phyloP scores from a whole-genome alignment of 2,888 invertebrate genomes.

The Ypsolopha scabrella region DNA sequence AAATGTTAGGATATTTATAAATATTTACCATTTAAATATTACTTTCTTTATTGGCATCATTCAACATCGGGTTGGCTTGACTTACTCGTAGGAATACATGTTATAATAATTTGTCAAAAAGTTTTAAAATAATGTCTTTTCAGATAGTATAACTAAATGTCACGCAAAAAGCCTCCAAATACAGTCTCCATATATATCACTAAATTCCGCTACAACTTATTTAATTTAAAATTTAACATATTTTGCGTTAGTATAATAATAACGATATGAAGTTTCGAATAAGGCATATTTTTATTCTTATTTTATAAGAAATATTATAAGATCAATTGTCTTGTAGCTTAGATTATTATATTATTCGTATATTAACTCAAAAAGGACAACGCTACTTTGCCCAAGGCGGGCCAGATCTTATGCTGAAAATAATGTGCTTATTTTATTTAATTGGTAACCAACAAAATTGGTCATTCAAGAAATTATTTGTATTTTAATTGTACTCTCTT shows the following conservation, averaged over 20 bases:
- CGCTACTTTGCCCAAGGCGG: too few relatives aligned
- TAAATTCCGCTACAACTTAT: background rate
- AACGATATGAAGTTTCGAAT: slow-evolving; percentile 64
- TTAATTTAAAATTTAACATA: background rate
- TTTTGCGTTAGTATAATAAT: slow-evolving; percentile 60
- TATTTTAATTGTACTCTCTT: too few relatives aligned
- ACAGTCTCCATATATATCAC: slow-evolving; percentile 29
- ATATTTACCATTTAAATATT: slow-evolving; percentile 12
- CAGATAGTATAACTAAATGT: slow-evolving; percentile 19
- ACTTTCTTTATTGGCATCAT: slow-evolving; percentile 34
- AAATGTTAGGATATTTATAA: slow-evolving; percentile 16
- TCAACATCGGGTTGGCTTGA: slow-evolving; percentile 25
- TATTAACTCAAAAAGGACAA: too few relatives aligned
- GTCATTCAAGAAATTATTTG: too few relatives aligned
- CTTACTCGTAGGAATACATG: background rate
- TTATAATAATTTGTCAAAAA: background rate
- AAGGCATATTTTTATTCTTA: slow-evolving; percentile 63
- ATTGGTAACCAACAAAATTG: too few relatives aligned
- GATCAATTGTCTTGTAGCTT: background rate
- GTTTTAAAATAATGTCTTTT: slow-evolving; percentile 24
- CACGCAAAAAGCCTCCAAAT: slow-evolving; percentile 47
- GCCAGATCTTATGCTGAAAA: too few relatives aligned
- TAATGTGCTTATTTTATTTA: too few relatives aligned
- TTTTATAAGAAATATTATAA: slow-evolving; percentile 49
- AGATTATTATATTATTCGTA: too few relatives aligned